phyloP scores from a whole-genome alignment of 2,888 invertebrate species.

The Cheilosia vernalis region DNA sequence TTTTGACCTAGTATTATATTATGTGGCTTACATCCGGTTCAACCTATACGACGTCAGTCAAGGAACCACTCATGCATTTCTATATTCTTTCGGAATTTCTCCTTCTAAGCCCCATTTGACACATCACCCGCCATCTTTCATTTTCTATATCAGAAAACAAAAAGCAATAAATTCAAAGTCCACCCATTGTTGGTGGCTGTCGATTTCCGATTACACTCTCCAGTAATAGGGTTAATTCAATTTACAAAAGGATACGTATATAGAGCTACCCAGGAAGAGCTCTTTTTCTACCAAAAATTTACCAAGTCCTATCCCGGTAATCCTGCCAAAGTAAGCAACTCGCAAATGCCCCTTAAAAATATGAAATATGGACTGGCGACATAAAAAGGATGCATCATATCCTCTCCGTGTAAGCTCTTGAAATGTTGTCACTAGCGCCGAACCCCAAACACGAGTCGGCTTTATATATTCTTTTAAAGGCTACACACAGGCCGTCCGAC shows the following conservation, averaged over 20 bases:
- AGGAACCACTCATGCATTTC: too few relatives aligned
- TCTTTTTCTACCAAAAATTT: constrained; percentile 45
- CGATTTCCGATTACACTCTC: constrained; percentile 39
- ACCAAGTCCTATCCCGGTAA: constrained; percentile 33
- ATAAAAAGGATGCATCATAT: constrained; percentile 56
- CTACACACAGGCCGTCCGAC: neutral
- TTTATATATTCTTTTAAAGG: constrained; percentile 4
- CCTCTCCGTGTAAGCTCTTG: constrained; percentile 38
- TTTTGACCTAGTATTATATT: too few relatives aligned
- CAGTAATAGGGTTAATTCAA: constrained; percentile 42
- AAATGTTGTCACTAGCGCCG: neutral
- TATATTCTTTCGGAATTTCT: too few relatives aligned
- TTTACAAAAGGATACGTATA: constrained; percentile 47
- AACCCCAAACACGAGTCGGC: neutral
- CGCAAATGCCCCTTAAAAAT: constrained; percentile 12
- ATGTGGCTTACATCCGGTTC: too few relatives aligned
- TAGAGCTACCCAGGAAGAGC: neutral
- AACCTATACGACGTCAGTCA: too few relatives aligned
- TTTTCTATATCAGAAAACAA: neutral
- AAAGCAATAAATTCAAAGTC: constrained; percentile 47
- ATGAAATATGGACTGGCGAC: constrained; percentile 56
- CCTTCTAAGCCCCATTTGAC: neutral
- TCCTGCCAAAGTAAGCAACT: constrained; percentile 37
- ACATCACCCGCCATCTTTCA: too few relatives aligned
- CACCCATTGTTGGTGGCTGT: neutral